Conservation (phyloP, 2,888 invertebrate genomes). For the Caenorhabditis doughertyi region DNA sequence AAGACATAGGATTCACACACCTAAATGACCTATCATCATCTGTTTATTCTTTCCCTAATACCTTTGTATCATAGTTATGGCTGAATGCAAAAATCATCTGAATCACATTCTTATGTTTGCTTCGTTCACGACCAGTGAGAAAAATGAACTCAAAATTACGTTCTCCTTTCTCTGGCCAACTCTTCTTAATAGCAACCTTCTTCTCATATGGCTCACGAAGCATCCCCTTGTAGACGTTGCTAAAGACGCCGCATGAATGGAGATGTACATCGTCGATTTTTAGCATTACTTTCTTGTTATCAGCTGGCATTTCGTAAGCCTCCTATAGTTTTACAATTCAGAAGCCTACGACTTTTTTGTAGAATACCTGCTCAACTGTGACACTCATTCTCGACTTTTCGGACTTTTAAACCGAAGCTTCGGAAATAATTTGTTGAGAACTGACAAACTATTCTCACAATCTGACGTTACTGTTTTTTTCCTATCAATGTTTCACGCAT, state of each 20-base stretch:
- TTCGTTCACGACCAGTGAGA: slow-evolving; percentile 65
- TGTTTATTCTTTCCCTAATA: neutral
- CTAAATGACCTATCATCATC: slow-evolving; percentile 27
- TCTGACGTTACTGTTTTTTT: no score
- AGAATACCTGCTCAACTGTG: slow-evolving; percentile 58
- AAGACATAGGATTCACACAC: slow-evolving; percentile 72
- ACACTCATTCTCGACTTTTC: slow-evolving; percentile 51
- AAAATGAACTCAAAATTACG: slow-evolving; percentile 67
- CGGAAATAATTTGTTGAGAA: no score
- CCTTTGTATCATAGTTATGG: slow-evolving; percentile 57
- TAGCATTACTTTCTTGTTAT: slow-evolving; percentile 67
- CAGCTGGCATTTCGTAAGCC: slow-evolving; percentile 68
- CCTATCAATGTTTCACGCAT: no score
- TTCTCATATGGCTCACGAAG: slow-evolving; percentile 63
- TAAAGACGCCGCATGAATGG: slow-evolving; percentile 68
- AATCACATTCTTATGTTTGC: slow-evolving; percentile 71
- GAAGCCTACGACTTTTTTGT: neutral
- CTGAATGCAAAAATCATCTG: slow-evolving; percentile 74
- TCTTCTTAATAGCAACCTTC: slow-evolving; percentile 76
- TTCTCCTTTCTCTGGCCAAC: slow-evolving; percentile 71
- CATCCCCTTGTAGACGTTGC: slow-evolving; percentile 69
- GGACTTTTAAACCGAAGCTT: no score
- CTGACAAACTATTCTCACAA: no score
- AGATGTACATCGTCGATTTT: slow-evolving; percentile 68
- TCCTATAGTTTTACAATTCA: slow-evolving; percentile 28